Base-by-base conservation (phyloP, 2,888 invertebrate genomes). In the Monopis laevigella region DNA sequence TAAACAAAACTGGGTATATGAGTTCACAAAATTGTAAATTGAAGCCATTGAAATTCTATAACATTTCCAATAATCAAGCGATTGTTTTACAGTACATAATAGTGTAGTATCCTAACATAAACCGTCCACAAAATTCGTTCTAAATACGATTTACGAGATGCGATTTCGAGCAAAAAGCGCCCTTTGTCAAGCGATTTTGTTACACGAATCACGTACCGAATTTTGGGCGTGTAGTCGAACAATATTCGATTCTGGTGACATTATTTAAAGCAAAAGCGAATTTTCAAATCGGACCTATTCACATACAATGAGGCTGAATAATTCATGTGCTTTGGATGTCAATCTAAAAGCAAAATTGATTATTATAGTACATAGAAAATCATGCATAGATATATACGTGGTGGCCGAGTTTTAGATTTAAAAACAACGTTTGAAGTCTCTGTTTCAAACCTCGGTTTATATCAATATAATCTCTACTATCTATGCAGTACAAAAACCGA, bases 111-210 rank as follows among this genome's bases (percentile, higher is more conserved):
- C 17, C 14, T 17, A n/a, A 32, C 32, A 32, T 32, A 14, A 3
- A 13, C 8, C 10, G 32, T 17, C 32, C 32, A 17, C 32, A 32
- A 13, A 11, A 24, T 24, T 16, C 39, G 26, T 58, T 55, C 54
- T 53, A 57, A 65, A 67, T 62, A 53, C 55, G 58, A 62, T 69
- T 70, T 53, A 53, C 51, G 59, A 58, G 61, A 68, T 69, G 66
- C 65, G 66, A 72, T 72, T 74, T 68, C 66, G 69, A 17, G 14
- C 32, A 32, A 32, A 32, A 32, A 32, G 26, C 39, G 19, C 26
- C 39, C 26, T 39, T 39, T 39, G 39, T 39, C 13, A 6, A 13
- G 13, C 11, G 24, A 16, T 16, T 43, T 63, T 62, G 61, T 64
- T 53, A 66, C 55, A 51, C 58, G 54, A 63, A 58, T 62, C 66